Base-by-base conservation (phyloP, 37 sponge, comb jelly and placozoan species). In the Eunapius fragilis region DNA sequence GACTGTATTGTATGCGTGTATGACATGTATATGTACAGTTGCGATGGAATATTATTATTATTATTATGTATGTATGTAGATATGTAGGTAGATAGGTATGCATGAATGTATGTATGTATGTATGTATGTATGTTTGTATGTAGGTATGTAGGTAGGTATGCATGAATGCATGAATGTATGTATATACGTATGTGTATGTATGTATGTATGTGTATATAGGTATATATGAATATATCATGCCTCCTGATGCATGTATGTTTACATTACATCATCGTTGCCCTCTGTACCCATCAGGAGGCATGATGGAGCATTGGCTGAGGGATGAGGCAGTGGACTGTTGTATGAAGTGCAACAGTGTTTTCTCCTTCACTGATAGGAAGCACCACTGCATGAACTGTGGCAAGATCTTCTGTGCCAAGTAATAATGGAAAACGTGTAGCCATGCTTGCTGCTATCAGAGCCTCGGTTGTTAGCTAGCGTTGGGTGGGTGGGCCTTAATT, bases 381-480 rank as follows among this genome's bases (percentile, higher is more conserved):
- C 94, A 93, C 69, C 97, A 96, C 80, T 96, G 97, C 72, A 74
- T 92, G 32, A 81, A 91, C 80, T 96, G 96, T 80, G 96, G 96
- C 3, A 89, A 93, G 68, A 91, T 96, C 28, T 96, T 89, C 86
- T 96, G 93, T 89, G 69, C 85, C 68, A 95, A 74, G 93, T 92
- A 38, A 74, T 83, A 67, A 12, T 10, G 27, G 2, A 70, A 11
- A 31, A 47, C 49, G 19, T 67, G 50, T 80, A 36, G 35, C 13
- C 81, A 28, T n/a, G 25, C 31, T n/a, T n/a, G 31, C 31, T 27
- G 49, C 14, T 36, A 36, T 23, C 47, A 77, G 37, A 77, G 33
- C 27, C 7, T 77, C 69, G 7, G 70, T 27, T 33, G 69, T 31
- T 58, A 77, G 0, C 12, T 47, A 68, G 31, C 13, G 11, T 25